A percentile compares a stretch with the other conserved stretches of the same genome.
phyloP scores from a whole-genome alignment of 2,888 invertebrate genomes.

The Hipparchia sbordonii region DNA sequence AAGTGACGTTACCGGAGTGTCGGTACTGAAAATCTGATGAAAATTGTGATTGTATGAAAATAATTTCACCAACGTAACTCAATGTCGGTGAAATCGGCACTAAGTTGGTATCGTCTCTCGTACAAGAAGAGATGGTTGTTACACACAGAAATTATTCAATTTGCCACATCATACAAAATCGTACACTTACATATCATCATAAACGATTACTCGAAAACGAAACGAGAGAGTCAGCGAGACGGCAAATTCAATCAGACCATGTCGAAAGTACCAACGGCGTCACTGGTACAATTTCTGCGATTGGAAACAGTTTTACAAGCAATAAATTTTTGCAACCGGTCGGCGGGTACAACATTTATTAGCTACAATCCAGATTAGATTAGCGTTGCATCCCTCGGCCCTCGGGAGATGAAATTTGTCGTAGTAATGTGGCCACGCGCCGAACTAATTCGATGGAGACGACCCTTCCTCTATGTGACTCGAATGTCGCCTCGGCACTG shows the following conservation, averaged over 20 bases:
- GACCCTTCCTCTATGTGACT: conserved; percentile 74
- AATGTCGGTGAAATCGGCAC: too few species aligned
- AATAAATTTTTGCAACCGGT: conserved; percentile 78
- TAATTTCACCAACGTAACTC: too few species aligned
- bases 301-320: conserved; percentile 83
- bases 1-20: too few species aligned
- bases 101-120: background rate
- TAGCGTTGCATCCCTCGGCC: conserved; percentile 78
- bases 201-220: conserved; percentile 40
- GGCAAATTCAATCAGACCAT: conserved; percentile 76
- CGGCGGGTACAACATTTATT: conserved; percentile 80
- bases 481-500: conserved; percentile 72
- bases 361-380: conserved; percentile 82
- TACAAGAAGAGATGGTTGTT: background rate
- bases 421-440: conserved; percentile 81
- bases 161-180: conserved; percentile 20
- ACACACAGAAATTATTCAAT: background rate
- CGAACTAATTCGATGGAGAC: conserved; percentile 77
- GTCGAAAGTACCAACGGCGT: conserved; percentile 58
- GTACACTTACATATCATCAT: conserved; percentile 23
- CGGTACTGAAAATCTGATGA: too few species aligned
- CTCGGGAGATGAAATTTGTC: conserved; percentile 76
- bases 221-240: conserved; percentile 59
- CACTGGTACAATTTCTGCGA: conserved; percentile 74
- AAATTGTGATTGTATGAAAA: too few species aligned